Percentiles rank a stretch among this genome's conserved stretches.
Evolutionary conservation across 2,113 vertebrate species (phyloP).

Genomic region (Microcebus ravelobensis): DNA sequence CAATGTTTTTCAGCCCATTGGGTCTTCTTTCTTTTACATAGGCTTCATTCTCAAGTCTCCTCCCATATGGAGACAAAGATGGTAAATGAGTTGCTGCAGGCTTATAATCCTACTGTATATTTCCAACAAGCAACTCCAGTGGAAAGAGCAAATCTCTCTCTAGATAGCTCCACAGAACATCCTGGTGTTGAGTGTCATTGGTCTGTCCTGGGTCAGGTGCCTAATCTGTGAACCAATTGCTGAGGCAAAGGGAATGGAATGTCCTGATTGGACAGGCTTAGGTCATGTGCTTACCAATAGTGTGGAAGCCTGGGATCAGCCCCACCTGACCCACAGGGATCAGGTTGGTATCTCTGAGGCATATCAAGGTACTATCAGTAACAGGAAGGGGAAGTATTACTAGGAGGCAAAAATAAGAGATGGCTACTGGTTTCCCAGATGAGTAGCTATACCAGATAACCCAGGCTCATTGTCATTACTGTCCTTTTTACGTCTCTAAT

Average conservation of each 20-base stretch:
- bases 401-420: not conserved
- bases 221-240: not conserved
- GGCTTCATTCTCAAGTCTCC: not conserved
- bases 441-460: not conserved
- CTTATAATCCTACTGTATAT: not conserved
- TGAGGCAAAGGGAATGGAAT: not conserved
- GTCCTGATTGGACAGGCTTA: not conserved
- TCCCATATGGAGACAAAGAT: not conserved
- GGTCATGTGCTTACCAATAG: not conserved
- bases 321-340: not conserved
- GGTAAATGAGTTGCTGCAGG: not conserved
- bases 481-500: not conserved
- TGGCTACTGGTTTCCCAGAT: not conserved
- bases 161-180: not conserved
- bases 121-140: not conserved
- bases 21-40: not conserved
- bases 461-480: not conserved
- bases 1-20: not conserved
- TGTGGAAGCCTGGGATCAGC: not conserved
- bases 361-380: not conserved
- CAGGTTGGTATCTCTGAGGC: not conserved
- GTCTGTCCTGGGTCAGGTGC: not conserved
- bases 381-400: not conserved
- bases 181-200: not conserved
- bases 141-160: not conserved